Evolutionary conservation across 1,140 invertebrate species (phyloP), one percentile per base, ranked within the genome.

Genomic region (Stegodyphus mimosarum): DNA sequence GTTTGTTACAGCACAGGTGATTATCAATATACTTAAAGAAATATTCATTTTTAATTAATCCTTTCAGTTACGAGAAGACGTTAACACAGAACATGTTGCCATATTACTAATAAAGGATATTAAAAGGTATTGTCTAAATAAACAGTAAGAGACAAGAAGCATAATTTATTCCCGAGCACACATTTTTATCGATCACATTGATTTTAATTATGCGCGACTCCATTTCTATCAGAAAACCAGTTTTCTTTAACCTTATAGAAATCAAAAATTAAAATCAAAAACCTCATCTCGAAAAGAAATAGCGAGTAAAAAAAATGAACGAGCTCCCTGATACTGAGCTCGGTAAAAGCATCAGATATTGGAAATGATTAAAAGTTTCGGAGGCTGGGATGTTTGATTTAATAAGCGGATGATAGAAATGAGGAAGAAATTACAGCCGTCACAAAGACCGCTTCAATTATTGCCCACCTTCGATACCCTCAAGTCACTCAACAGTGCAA

Each of bases 391-490:
- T 81, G 78, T 81, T 81, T 72, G 78, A 81, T 81, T 81, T 81
- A 81, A 81, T 81, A 81, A 81, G 78, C 78, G 69, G 78, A 81
- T 81, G 78, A 81, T 71, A 55, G 78, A 81, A 81, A 81, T 81
- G 78, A 81, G 78, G 67, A 81, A 81, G 78, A 81, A 81, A 81
- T 81, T 81, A 81, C 78, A 81, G 78, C 78, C 78, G 78, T 81
- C 78, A 81, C 78, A 81, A 81, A 81, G 78, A 71, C 69, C 55
- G 78, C 78, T 81, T 69, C 77, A 81, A 81, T 81, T 81, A 81
- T 81, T 81, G 63, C 78, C 69, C 78, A 81, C 53, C 78, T 81
- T 81, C 67, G 78, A 81, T 81, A 81, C 69, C 78, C 67, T n/a
- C 60, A 66, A 77, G 75, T 77, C 77, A 79, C 77, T 81, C 78